phyloP scores from a whole-genome alignment of 1,140 invertebrate genomes.

The Condylostylus longicornis region DNA sequence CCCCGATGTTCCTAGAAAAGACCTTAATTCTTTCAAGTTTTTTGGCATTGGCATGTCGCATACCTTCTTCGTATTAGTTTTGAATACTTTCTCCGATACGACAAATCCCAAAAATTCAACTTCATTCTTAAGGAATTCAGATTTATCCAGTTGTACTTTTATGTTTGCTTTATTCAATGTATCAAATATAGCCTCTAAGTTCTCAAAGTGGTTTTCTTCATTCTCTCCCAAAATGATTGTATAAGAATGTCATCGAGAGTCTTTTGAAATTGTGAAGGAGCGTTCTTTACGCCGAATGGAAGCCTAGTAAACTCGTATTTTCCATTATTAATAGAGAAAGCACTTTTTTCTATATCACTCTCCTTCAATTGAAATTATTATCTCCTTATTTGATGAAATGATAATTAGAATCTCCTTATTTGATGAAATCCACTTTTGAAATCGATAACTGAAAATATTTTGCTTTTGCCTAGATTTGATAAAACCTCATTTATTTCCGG shows the following conservation, averaged over 20 bases:
- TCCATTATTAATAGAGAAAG: conserved; percentile 11
- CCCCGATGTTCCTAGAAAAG: conserved; percentile 5
- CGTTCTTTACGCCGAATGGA: conserved; percentile 28
- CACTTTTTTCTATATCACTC: conserved; percentile 3
- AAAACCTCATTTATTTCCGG: conserved; percentile 31
- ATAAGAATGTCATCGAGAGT: conserved; percentile 26
- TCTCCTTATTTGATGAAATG: too few species aligned
- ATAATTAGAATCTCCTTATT: too few species aligned
- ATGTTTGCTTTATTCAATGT: too few species aligned
- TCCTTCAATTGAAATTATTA: conserved; percentile 2
- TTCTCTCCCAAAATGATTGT: conserved; percentile 23
- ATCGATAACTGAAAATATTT: conserved; percentile 1
- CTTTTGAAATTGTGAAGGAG: conserved; percentile 32
- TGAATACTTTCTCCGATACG: neutral
- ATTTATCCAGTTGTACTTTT: conserved; percentile 1
- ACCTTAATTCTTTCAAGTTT: conserved; percentile 7
- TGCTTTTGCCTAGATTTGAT: neutral
- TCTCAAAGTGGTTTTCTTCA: too few species aligned
- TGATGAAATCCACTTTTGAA: conserved; percentile 21
- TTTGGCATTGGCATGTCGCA: conserved; percentile 1
- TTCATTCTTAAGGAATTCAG: neutral
- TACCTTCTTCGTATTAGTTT: neutral
- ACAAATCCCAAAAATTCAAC: neutral
- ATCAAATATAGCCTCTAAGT: too few species aligned
- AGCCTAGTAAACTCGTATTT: conserved; percentile 25